Evolutionary conservation across 2,113 vertebrate species (phyloP).

Genomic region (Cyanoliseus patagonus): DNA sequence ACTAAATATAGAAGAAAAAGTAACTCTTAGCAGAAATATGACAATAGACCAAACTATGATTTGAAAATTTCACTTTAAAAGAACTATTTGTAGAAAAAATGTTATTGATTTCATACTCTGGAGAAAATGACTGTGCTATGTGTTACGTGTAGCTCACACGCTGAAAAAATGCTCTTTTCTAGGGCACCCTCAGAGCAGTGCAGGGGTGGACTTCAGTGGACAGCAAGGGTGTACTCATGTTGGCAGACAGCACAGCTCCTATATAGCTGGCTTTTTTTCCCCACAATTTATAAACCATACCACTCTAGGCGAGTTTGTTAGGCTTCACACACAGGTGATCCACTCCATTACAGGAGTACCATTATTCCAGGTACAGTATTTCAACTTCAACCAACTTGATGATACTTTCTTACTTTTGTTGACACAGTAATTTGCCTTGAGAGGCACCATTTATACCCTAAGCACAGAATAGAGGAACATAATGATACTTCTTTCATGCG

Average conservation of each 20-base stretch:
- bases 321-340: not conserved
- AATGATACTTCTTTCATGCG: not conserved
- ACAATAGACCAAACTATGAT: not conserved
- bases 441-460: not conserved
- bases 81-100: not conserved
- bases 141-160: not conserved
- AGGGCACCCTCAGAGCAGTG: not conserved
- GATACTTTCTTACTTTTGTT: not conserved
- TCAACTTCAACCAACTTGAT: not conserved
- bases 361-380: not conserved
- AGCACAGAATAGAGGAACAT: not conserved
- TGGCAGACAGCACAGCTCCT: not conserved
- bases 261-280: not conserved
- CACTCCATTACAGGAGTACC: not conserved
- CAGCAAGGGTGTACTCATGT: not conserved
- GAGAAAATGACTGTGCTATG: not conserved
- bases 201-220: not conserved
- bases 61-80: not conserved
- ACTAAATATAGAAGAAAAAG: not conserved
- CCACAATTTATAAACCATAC: not conserved
- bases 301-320: not conserved
- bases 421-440: not conserved
- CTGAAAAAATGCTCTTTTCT: not conserved
- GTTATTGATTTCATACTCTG: not conserved
- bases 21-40: not conserved